A percentile compares a stretch with the other conserved stretches of the same genome.
phyloP scores from a whole-genome alignment of 2,113 vertebrate genomes.

The Thinocorus orbignyianus region DNA sequence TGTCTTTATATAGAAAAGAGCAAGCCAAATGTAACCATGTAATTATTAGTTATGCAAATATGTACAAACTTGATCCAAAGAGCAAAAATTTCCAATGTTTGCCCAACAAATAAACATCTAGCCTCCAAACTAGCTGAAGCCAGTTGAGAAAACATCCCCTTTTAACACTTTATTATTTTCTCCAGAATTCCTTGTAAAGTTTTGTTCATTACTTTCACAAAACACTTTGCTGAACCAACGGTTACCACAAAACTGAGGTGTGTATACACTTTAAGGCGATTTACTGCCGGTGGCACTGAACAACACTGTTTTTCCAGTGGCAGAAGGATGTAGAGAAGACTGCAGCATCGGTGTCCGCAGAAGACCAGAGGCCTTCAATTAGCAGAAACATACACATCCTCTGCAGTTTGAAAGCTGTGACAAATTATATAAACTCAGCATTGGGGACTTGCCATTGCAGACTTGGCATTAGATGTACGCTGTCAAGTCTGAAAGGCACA shows the following conservation, averaged over 20 bases:
- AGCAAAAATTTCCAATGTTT: background rate
- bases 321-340: background rate
- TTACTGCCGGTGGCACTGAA: background rate
- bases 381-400: background rate
- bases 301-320: background rate
- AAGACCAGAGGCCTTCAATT: background rate
- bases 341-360: background rate
- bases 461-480: background rate
- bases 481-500: conserved; percentile 3
- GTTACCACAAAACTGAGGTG: background rate
- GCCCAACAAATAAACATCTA: background rate
- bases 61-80: background rate
- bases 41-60: conserved; percentile 15
- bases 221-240: background rate
- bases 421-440: background rate
- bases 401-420: background rate
- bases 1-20: background rate
- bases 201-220: background rate
- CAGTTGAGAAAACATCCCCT: background rate
- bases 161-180: background rate
- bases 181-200: background rate
- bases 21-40: background rate
- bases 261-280: background rate
- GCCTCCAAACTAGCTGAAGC: background rate
- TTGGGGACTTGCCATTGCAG: background rate